Evolutionary conservation across 2,888 invertebrate species (phyloP).

Genomic region (Orthosia incerta): DNA sequence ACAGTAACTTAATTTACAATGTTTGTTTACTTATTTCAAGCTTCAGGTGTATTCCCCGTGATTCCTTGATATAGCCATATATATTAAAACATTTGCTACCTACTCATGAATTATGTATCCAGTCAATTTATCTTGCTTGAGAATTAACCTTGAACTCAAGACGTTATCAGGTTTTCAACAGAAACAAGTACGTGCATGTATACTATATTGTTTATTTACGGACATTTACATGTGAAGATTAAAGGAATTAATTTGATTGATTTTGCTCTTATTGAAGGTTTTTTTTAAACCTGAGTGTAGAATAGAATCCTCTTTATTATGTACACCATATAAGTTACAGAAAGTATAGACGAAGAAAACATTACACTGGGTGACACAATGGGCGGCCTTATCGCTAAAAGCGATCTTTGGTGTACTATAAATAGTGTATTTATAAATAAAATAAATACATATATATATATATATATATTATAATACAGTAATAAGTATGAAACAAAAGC

Average conservation of each 20-base stretch:
- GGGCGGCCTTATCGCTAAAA: too few species aligned
- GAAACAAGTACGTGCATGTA: slow-evolving; percentile 17
- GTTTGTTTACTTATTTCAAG: slow-evolving; percentile 12
- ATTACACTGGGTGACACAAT: too few species aligned
- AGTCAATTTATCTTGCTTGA: slow-evolving; percentile 44
- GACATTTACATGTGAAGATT: slow-evolving; percentile 45
- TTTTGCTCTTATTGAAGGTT: background rate
- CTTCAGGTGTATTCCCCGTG: slow-evolving; percentile 10
- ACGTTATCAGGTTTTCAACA: slow-evolving; percentile 54
- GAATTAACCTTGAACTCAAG: slow-evolving; percentile 60
- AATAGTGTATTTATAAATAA: too few species aligned
- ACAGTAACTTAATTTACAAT: slow-evolving; percentile 26
- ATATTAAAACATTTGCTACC: slow-evolving; percentile 29
- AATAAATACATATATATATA: too few species aligned
- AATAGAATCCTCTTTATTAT: too few species aligned
- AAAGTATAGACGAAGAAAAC: too few species aligned
- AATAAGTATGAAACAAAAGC: too few species aligned
- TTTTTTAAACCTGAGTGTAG: background rate
- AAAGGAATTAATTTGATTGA: background rate
- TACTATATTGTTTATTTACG: slow-evolving; percentile 57
- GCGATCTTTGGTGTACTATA: too few species aligned
- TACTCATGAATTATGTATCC: slow-evolving; percentile 29
- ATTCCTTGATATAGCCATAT: slow-evolving; percentile 8
- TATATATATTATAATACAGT: too few species aligned
- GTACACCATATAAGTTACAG: too few species aligned